phyloP scores from a whole-genome alignment of 2,797 vertebrate genomes.

The Sitta carolinensis region DNA sequence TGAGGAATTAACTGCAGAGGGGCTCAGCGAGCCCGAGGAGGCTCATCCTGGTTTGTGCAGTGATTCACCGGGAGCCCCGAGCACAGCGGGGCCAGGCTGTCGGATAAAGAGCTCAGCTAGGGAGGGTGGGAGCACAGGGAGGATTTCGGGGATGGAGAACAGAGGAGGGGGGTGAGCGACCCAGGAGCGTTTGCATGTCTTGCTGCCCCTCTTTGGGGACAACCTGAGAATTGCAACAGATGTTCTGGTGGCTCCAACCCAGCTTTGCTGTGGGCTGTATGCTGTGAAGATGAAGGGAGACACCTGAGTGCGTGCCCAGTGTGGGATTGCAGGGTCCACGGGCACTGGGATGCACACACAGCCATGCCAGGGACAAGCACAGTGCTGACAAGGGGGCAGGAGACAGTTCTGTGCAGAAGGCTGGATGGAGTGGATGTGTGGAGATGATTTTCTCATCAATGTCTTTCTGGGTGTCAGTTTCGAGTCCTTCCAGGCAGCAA shows the following conservation, averaged over 20 bases:
- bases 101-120: neutral
- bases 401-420: neutral
- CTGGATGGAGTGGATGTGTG: neutral
- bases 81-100: accelerated
- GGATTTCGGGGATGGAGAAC: neutral
- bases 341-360: neutral
- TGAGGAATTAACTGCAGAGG: accelerated
- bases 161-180: neutral
- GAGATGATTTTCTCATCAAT: neutral
- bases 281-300: neutral
- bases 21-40: accelerated
- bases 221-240: accelerated
- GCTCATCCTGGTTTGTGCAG: neutral
- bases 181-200: accelerated
- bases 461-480: neutral
- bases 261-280: neutral
- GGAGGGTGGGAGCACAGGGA: neutral
- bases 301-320: accelerated
- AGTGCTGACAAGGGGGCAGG: neutral
- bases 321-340: accelerated
- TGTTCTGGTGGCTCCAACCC: neutral
- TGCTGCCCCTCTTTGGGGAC: neutral
- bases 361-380: accelerated
- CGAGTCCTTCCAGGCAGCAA: neutral
- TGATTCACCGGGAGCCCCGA: neutral